Conservation (phyloP, 2,113 vertebrate genomes). For the Promerops cafer region DNA sequence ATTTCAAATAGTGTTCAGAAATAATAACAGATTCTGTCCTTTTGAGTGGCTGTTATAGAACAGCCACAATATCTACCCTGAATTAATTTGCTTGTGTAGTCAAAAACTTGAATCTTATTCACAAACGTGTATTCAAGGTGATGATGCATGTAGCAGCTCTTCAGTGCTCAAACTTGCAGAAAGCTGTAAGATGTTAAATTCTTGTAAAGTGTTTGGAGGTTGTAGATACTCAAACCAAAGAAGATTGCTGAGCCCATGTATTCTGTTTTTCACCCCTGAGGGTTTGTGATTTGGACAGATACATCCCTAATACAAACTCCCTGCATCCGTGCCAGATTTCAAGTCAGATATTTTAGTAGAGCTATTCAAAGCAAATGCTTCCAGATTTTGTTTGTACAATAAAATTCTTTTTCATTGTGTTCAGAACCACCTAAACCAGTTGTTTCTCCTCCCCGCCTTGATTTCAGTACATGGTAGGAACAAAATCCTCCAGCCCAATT, state of each 20-base stretch:
- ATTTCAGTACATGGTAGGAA: neutral
- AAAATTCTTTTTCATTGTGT: neutral
- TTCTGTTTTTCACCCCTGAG: neutral
- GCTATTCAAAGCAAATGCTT: neutral
- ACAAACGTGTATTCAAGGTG: fast-evolving
- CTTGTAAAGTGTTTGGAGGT: neutral
- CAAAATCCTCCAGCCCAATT: neutral
- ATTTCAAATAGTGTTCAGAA: neutral
- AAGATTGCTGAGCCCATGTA: neutral
- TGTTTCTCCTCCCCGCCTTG: neutral
- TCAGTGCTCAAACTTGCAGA: neutral
- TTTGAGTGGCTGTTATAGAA: neutral
- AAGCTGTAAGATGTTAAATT: neutral
- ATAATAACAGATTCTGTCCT: neutral
- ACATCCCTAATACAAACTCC: neutral
- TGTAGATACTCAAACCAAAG: neutral
- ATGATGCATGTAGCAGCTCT: neutral
- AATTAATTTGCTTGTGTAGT: neutral
- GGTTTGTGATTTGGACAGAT: neutral
- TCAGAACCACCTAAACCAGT: neutral
- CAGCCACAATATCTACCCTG: neutral
- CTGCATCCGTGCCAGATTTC: neutral
- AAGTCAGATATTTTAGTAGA: neutral
- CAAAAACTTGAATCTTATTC: neutral
- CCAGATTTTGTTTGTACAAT: neutral